Conservation (phyloP, 2,113 vertebrate species). For the Limanda limanda region DNA sequence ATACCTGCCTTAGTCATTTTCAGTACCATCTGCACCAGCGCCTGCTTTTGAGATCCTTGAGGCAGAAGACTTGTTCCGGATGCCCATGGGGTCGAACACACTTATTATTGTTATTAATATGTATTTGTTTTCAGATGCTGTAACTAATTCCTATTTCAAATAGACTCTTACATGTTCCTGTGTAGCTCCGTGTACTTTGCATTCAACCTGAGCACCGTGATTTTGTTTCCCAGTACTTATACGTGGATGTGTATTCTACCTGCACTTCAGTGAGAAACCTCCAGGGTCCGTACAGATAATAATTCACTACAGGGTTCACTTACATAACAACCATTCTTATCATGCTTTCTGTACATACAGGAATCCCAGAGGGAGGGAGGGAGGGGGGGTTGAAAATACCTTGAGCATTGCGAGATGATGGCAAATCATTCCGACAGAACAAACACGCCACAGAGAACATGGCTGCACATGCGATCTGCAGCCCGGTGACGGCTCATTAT, state of each 20-base stretch:
- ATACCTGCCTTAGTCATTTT: background rate
- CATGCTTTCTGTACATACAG: constrained; percentile 24
- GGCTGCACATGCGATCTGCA: constrained; percentile 58
- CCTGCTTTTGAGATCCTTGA: too few relatives aligned
- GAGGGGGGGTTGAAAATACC: background rate
- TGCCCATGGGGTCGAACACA: too few relatives aligned
- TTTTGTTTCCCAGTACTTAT: background rate
- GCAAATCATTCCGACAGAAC: background rate
- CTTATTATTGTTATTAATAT: too few relatives aligned
- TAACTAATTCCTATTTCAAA: too few relatives aligned
- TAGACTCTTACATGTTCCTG: too few relatives aligned
- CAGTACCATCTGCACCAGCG: too few relatives aligned
- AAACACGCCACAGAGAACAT: constrained; percentile 27
- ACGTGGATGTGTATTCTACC: constrained; percentile 6
- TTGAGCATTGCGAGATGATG: constrained; percentile 25
- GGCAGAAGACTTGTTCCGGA: too few relatives aligned
- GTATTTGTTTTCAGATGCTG: too few relatives aligned
- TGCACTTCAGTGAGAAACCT: constrained; percentile 38
- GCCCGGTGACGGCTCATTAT: constrained; percentile 67
- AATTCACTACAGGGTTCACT: constrained; percentile 21
- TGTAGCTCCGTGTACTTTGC: too few relatives aligned
- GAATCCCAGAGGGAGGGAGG: constrained; percentile 26
- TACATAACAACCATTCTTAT: constrained; percentile 45
- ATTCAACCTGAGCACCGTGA: too few relatives aligned
- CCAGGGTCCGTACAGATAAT: constrained; percentile 27